phyloP scores from a whole-genome alignment of 2,797 vertebrate species.

The Eulemur albifrons region DNA sequence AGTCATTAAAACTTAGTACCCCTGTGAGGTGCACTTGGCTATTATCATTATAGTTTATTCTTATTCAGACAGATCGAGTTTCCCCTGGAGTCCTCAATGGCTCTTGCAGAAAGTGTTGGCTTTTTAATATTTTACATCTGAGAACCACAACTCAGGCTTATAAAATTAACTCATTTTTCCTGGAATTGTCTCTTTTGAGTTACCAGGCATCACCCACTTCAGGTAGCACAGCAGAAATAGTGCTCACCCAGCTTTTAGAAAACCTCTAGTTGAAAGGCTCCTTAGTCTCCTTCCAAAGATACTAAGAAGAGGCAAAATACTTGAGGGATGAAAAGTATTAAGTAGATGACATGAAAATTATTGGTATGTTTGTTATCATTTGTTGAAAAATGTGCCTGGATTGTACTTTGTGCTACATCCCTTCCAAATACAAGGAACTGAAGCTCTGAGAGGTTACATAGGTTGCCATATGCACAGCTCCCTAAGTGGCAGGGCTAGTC shows the following conservation, averaged over 20 bases:
- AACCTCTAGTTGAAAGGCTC: neutral
- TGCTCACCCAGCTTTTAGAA: neutral
- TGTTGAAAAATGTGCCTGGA: neutral
- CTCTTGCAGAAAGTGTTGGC: constrained; percentile 30
- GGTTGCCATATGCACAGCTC: neutral
- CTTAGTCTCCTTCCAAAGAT: neutral
- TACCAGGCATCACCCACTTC: neutral
- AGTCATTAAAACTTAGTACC: constrained; percentile 66
- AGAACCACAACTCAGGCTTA: constrained; percentile 52
- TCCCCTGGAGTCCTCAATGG: constrained; percentile 46
- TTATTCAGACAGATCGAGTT: constrained; percentile 61
- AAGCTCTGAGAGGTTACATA: neutral
- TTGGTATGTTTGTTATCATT: neutral
- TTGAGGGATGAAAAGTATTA: neutral
- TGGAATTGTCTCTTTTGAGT: constrained; percentile 39
- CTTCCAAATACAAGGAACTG: neutral
- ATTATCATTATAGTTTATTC: constrained; percentile 62
- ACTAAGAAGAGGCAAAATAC: neutral
- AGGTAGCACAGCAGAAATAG: neutral
- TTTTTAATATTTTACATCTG: constrained; percentile 60
- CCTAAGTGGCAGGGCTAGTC: neutral
- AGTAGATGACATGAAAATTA: neutral
- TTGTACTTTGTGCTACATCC: neutral
- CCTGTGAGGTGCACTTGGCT: constrained; percentile 54
- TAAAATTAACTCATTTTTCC: constrained; percentile 68